Evolutionary conservation across 2,888 invertebrate species (phyloP), one percentile per base, ranked within the genome.

Genomic region (Ligdia adustata): DNA sequence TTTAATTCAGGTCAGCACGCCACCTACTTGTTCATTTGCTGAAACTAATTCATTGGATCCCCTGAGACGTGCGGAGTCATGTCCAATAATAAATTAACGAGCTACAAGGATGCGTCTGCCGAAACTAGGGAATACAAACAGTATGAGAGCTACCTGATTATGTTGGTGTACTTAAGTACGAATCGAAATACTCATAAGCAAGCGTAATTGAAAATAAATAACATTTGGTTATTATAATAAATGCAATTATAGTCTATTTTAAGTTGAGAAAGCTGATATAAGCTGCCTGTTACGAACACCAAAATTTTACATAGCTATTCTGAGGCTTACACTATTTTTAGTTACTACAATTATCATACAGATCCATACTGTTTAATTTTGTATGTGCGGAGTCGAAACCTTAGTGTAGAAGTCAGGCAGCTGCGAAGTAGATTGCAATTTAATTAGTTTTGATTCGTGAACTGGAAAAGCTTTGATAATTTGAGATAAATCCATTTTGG

Each of bases 41-140:
- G 42, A 48, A 48, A 38, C 48, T 48, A 48, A 48, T 48, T 42
- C 48, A 38, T 32, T 26, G n/a, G 27, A 33, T 48, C 42, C 48
- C 42, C 7, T 11, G 48, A 38, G 48, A 33, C 7, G 26, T 15
- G 41, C 48, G 15, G 32, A 48, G 42, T 48, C 48, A 42, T 48
- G 48, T 42, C 48, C 38, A 37, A 48, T 48, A 42, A 42, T 48
- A 42, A 42, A 48, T 48, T 38, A 48, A 48, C 37, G 9, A 37
- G 32, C 6, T 31, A 35, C 45, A 29, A 18, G 44, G 39, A 40
- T 46, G 39, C 39, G 46, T 46, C 29, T 12, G 28, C 46, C 7
- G 18, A 39, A 38, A 45, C 29, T 37, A 13, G 12, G 16, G 18
- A 18, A 27, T 37, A 37, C 18, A 4, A 9, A 3, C 24, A 9